These are phyloP conservation scores for Albula goreensis DNA, from an alignment of 2,113 vertebrate genomes.

Conservation along the genomic window DNA sequence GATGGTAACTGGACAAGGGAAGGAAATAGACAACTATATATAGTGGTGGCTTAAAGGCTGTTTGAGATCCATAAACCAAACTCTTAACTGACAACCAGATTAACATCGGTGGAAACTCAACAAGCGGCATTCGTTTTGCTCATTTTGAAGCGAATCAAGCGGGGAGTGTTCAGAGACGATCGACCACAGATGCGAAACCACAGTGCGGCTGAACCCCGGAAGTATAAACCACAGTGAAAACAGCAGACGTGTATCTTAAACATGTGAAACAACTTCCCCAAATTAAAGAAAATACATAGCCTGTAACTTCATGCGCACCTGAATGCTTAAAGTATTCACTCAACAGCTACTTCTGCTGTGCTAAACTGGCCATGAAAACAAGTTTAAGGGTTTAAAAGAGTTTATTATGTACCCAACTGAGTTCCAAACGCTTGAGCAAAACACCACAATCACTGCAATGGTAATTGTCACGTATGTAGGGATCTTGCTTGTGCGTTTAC, in stretches of 20 bases:
- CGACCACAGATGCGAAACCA: neutral
- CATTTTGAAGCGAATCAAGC: neutral
- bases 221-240: neutral
- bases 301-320: too few species aligned
- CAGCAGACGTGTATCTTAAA: neutral
- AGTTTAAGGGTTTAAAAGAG: too few species aligned
- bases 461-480: too few species aligned
- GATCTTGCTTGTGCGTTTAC: too few species aligned
- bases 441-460: too few species aligned
- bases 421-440: too few species aligned
- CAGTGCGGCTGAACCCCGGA: neutral
- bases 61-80: constrained; percentile 10
- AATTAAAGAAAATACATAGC: too few species aligned
- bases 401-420: too few species aligned
- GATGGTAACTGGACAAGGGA: neutral
- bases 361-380: too few species aligned
- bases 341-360: too few species aligned
- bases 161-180: neutral
- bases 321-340: too few species aligned
- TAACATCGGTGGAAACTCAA: constrained; percentile 6
- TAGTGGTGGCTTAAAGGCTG: constrained; percentile 15
- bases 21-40: constrained; percentile 13
- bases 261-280: too few species aligned
- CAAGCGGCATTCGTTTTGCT: neutral
- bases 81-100: neutral